A percentile compares a stretch with the other conserved stretches of the same genome.
These are phyloP conservation scores for Sebastes hubbsi DNA, from an alignment of 2,797 vertebrate species.

Conservation along the genomic window DNA sequence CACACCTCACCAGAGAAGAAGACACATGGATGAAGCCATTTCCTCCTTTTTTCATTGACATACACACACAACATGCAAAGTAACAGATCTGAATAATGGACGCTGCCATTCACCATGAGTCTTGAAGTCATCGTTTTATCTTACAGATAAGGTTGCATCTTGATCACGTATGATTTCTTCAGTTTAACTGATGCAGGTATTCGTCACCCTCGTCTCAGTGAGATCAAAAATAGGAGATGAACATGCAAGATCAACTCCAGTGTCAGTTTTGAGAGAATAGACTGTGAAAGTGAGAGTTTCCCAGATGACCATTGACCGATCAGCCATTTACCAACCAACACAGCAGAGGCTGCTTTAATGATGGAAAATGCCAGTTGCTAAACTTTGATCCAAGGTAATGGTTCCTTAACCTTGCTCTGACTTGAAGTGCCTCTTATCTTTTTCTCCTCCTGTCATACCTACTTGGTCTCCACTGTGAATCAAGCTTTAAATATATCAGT, in stretches of 20 bases:
- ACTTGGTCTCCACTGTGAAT: constrained; percentile 24
- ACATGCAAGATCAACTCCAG: background rate
- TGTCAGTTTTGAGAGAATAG: background rate
- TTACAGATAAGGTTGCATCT: constrained; percentile 15
- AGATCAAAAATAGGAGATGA: constrained; percentile 12
- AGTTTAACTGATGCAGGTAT: constrained; percentile 17
- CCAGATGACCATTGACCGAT: background rate
- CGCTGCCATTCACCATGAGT: constrained; percentile 18
- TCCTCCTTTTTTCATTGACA: constrained; percentile 38
- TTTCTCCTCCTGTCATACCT: constrained; percentile 17
- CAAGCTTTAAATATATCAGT: constrained; percentile 16
- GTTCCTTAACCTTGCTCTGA: constrained; percentile 26
- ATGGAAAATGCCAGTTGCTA: constrained; percentile 14
- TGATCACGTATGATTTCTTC: constrained; percentile 12
- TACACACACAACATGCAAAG: constrained; percentile 18
- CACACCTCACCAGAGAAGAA: background rate
- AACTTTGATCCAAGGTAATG: constrained; percentile 10
- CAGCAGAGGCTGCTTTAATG: constrained; percentile 16
- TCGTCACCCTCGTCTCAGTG: constrained; percentile 19
- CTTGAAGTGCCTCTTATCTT: constrained; percentile 73
- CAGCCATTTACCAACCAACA: background rate
- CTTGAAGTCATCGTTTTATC: constrained; percentile 32
- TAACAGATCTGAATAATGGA: constrained; percentile 18
- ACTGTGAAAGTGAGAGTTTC: background rate
- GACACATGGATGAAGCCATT: constrained; percentile 61